Evolutionary conservation across 2,888 invertebrate genomes (phyloP), one percentile per base, ranked within the genome.

Genomic region (Octonoba sinensis): DNA sequence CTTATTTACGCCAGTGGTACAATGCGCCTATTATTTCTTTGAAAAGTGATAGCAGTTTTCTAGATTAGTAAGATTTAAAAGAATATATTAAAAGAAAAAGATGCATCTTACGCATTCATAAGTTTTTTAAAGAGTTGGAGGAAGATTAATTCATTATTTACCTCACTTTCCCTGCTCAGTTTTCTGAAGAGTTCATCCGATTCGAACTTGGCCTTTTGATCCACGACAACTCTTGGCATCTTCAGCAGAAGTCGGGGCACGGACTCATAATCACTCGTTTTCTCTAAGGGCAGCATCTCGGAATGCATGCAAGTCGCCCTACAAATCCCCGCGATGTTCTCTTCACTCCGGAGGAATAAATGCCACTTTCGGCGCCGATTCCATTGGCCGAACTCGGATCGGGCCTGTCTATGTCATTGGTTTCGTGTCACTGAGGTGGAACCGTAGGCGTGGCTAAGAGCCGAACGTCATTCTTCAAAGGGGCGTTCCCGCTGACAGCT

Each of bases 141-240:
- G 3, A 62, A 62, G 24, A n/a, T 60, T 22, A 22, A 16, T 47
- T 66, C 11, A 36, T 36, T 36, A 36, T 36, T 62, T 75, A 96
- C 96, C 94, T 98, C 97, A 87, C 95, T 95, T 89, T 97, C 97
- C 71, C 97, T 91, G 88, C 96, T 95, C 76, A 98, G 91, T 87
- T 96, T 92, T 88, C 96, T 92, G 88, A 98, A 97, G 67, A 97
- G 91, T 89, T 98, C 97, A 87, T 98, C 97, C 76, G 95, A 95
- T 89, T 97, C 97, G 88, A 98, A 98, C 89, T 97, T 97, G 44
- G 93, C 92, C 89, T 97, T 96, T 89, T 98, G 97, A 88, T 98
- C 96, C 3, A 96, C 96, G 83, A 98, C 97, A 72, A 98, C 97
- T 83, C 96, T 92, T 1, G 98, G 97, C 97, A 98, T 97, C 90